Base-by-base conservation (phyloP, 2,113 vertebrate species). In the Platysternon megacephalum region DNA sequence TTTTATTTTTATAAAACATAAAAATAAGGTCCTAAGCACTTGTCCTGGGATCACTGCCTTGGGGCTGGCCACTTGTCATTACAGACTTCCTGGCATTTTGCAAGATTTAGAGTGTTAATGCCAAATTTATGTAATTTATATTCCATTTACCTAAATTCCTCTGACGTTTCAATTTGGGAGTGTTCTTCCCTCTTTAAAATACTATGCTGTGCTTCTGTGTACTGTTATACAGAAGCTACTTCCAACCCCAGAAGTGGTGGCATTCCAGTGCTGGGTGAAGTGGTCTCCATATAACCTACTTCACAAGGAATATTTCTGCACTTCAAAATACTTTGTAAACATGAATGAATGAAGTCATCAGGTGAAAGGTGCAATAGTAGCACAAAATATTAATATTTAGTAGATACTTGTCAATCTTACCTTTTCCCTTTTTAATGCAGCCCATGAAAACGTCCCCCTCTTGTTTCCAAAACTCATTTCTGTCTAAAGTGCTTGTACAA, bases 41-140 rank as follows among this genome's bases (percentile, higher is more conserved):
- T 86, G 11, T 88, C 29, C 39, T 84, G 29, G 35, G 13, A 85
- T 85, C 1, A 0, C 52, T 91, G 93, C 56, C 68, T n/a, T 55
- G 74, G 29, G 44, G 65, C 42, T 79, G 93, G 3, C 4, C 83
- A 85, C 32, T 86, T 78, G 5, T 86, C 84, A 39, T 53, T 93
- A 93, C 86, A 81, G 91, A 93, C 58, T 88, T 83, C 44, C 86
- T 79, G 49, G 74, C 10, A 39, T 88, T 93, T 90, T n/a, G 56
- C n/a, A 65, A 85, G 4, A 88, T 32, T 24, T 95, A 55, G 42
- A 76, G 8, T 85, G 46, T 42, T 89, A 92, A 89, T 52, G 35
- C 1, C 21, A 84, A 88, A 8, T 32, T 85, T 68, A 28, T 53
- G 22, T 74, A 86, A 79, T 88, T 68, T 90, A 53, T 52, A 85